These are phyloP conservation scores for Bagarius yarrelli DNA, from an alignment of 2,113 vertebrate genomes.

Conservation along the genomic window DNA sequence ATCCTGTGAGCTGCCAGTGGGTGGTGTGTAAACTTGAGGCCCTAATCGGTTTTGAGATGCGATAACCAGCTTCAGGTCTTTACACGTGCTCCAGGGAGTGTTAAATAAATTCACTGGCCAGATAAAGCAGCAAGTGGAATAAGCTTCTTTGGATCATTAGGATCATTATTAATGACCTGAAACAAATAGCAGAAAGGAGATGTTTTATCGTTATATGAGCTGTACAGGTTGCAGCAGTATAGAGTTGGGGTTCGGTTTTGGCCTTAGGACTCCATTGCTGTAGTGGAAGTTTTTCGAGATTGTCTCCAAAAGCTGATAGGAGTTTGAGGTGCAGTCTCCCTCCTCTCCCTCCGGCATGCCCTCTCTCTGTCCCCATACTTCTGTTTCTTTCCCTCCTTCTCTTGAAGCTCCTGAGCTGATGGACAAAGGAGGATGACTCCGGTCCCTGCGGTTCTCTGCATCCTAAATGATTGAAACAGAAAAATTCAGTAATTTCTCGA, in stretches of 20 bases:
- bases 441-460: constrained; percentile 15
- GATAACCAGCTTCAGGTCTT: background rate
- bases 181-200: background rate
- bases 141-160: background rate
- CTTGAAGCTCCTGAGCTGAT: constrained; percentile 3
- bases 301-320: constrained; percentile 74
- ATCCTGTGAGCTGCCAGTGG: background rate
- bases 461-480: constrained; percentile 12
- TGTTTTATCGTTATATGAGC: background rate
- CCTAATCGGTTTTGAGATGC: background rate
- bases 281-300: constrained; percentile 81
- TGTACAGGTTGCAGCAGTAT: constrained; percentile 82
- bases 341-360: constrained; percentile 51
- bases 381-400: constrained; percentile 23
- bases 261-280: constrained; percentile 81
- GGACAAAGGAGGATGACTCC: constrained; percentile 26
- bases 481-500: background rate
- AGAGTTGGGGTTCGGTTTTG: constrained; percentile 76
- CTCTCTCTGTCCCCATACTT: constrained; percentile 40
- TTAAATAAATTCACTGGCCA: background rate
- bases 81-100: background rate
- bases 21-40: background rate
- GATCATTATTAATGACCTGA: background rate
- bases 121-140: background rate
- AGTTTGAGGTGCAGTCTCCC: constrained; percentile 52